Evolutionary conservation across 2,797 vertebrate species (phyloP), one percentile per base, ranked within the genome.

Genomic region (Macrochelys suwanniensis): DNA sequence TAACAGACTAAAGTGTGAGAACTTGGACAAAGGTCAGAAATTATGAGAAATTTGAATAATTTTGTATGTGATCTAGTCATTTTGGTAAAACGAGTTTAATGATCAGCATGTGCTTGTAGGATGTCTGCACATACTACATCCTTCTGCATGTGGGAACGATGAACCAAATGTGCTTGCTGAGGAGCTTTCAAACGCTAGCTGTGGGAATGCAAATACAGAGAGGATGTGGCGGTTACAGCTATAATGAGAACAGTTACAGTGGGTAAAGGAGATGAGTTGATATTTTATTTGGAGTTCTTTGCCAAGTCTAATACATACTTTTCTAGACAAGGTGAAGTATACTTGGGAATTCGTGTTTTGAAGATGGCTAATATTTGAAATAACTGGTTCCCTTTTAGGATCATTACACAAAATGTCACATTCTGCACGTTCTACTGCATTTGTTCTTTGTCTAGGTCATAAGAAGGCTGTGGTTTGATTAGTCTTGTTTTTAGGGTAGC

Each of bases 321-420:
- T 88, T 92, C 61, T 86, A 89, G 78, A 93, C 86, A 37, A 86
- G 56, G 83, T 95, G 54, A 68, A 7, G 0, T 82, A 77, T 81
- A 68, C n/a, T 92, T 85, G 82, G 89, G 77, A 96, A 95, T 94
- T 91, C 80, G 71, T 90, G 42, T 94, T 96, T 89, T 92, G 84
- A 95, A 94, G 78, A 65, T 84, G 87, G 95, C 88, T 53, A 12
- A 56, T 92, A 80, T 85, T 56, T 81, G 86, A 96, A 97, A 89
- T 94, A 96, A 95, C 21, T 16, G 11, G 8, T 92, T 97, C 84
- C 88, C 84, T 92, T 79, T 92, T 86, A 93, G 85, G 25, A 78
- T n/a, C 90, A 65, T 92, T 83, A 80, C 89, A 77, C 84, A 86
- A 59, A 26, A 91, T 96, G 78, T 90, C 89, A 81, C 56, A 68